Base-by-base conservation (phyloP, 2,113 vertebrate species). In the Thamnophis sirtalis region DNA sequence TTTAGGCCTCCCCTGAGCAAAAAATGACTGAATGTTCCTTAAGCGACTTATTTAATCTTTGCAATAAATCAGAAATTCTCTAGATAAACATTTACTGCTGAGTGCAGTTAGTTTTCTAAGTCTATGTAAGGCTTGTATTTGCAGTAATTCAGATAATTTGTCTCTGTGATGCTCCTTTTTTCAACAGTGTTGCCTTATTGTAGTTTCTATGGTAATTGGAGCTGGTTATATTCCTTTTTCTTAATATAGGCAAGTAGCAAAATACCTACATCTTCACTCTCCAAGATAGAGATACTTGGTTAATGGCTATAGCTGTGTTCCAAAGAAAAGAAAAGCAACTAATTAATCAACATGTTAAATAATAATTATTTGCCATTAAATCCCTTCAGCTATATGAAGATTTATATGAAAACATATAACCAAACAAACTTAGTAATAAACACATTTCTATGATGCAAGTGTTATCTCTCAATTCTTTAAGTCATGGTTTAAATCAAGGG, bases 11-110 rank as follows among this genome's bases (percentile, higher is more conserved):
- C 90, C 0, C 0, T 90, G 43, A 92, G 92, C 89, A 93, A 93
- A 86, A 73, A 73, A 55, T 91, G 89, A 49, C 87, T 91, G 92
- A 95, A 56, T 92, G 88, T 94, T 95, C 93, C 54, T 95, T 33
- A 92, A 90, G 85, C 93, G 86, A 90, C 89, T 91, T 86, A 50
- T 91, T 93, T 95, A 96, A 95, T 96, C 90, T 93, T 58, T 89
- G 48, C 63, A 48, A 89, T 91, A 93, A 90, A 92, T 96, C 91
- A 93, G 86, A 92, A 93, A 38, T 80, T 93, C 86, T 95, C 55
- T 38, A 88, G 93, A 89, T 93, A 95, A 94, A 92, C 60, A 85
- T 90, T 89, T 95, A 92, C 49, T 60, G 33, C 90, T 60, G 87
- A 89, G 48, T 60, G 22, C 91, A 89, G 54, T 89, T 87, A 55